Evolutionary conservation across 2,113 vertebrate species (phyloP).

Genomic region (Python bivittatus): DNA sequence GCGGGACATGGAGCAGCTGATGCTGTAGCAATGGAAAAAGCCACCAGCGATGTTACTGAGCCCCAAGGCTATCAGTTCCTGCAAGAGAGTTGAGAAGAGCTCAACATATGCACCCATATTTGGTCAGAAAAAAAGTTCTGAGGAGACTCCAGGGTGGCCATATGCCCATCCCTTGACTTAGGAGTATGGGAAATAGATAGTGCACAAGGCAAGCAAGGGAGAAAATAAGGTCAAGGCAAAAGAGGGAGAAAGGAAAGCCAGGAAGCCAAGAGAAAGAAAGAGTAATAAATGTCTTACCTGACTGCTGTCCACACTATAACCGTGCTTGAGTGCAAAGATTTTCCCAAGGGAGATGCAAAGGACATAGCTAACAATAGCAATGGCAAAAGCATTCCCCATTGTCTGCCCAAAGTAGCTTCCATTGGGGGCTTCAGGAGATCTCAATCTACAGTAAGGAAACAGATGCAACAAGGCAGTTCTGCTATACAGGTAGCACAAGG

Average conservation of each 20-base stretch:
- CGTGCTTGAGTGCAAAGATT: constrained; percentile 92
- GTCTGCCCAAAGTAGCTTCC: constrained; percentile 75
- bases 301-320: constrained; percentile 95
- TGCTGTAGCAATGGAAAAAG: constrained; percentile 89
- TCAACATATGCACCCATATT: not conserved
- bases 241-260: no score
- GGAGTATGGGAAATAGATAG: not conserved
- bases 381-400: constrained; percentile 87
- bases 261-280: not conserved
- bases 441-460: constrained; percentile 74
- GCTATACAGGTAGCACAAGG: not conserved
- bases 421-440: constrained; percentile 74
- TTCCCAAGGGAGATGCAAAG: constrained; percentile 93
- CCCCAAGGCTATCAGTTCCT: constrained; percentile 92
- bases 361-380: constrained; percentile 90
- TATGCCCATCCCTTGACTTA: not conserved
- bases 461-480: not conserved
- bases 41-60: constrained; percentile 86
- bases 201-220: not conserved
- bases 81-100: constrained; percentile 6
- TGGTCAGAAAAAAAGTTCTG: not conserved
- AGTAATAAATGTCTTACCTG: constrained; percentile 75
- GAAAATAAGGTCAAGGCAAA: not conserved
- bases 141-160: not conserved
- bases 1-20: constrained; percentile 96